Percentiles rank a stretch among this genome's conserved stretches.
phyloP scores from a whole-genome alignment of 2,888 invertebrate species.

The Protonemura montana region DNA sequence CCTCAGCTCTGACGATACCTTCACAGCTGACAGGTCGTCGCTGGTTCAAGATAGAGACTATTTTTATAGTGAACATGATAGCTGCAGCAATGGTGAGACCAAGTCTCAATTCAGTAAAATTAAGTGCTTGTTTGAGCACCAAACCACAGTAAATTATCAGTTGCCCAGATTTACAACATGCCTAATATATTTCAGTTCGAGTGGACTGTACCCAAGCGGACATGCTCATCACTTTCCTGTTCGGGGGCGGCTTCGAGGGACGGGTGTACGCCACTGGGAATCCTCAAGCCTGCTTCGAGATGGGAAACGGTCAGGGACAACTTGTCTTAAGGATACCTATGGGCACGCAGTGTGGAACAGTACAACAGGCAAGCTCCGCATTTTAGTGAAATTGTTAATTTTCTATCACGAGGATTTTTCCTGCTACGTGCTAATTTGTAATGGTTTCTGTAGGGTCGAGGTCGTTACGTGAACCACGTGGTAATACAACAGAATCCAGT shows the following conservation, averaged over 20 bases:
- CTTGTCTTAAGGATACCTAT: slow-evolving; percentile 58
- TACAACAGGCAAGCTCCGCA: slow-evolving; percentile 56
- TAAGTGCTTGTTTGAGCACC: no score
- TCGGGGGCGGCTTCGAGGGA: slow-evolving; percentile 59
- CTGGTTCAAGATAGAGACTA: slow-evolving; percentile 56
- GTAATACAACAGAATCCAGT: slow-evolving; percentile 61
- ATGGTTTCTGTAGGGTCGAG: slow-evolving; percentile 54
- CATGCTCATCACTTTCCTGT: slow-evolving; percentile 59
- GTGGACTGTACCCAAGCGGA: slow-evolving; percentile 61
- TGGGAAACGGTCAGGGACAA: slow-evolving; percentile 57
- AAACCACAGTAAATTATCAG: no score
- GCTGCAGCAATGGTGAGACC: slow-evolving; percentile 58
- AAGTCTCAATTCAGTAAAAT: no score
- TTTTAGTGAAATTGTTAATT: background rate
- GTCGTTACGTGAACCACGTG: slow-evolving; percentile 59
- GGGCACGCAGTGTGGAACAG: slow-evolving; percentile 59
- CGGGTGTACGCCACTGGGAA: slow-evolving; percentile 60
- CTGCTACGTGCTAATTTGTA: background rate
- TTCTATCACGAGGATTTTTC: background rate
- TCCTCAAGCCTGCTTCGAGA: slow-evolving; percentile 58
- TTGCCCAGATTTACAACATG: slow-evolving; percentile 14
- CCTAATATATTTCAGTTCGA: slow-evolving; percentile 55
- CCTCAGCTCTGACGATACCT: slow-evolving; percentile 59
- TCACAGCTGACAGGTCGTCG: slow-evolving; percentile 55
- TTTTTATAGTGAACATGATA: slow-evolving; percentile 58